phyloP scores from a whole-genome alignment of 2,113 vertebrate species.

The Eleginops maclovinus region DNA sequence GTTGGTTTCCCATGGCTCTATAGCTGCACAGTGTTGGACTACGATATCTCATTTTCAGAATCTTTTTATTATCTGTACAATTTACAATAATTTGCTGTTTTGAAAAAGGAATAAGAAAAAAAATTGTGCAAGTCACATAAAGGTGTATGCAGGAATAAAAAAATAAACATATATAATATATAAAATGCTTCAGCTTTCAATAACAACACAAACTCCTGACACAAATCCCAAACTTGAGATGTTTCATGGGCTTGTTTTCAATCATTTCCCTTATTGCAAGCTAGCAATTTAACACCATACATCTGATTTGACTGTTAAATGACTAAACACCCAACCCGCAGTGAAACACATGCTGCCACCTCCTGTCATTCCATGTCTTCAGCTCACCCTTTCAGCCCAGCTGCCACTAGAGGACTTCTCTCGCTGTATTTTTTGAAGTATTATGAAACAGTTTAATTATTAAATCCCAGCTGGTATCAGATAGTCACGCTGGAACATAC shows the following conservation, averaged over 20 bases:
- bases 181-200: constrained; percentile 18
- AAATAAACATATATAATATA: too few relatives aligned
- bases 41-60: not conserved
- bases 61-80: not conserved
- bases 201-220: not conserved
- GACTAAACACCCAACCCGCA: not conserved
- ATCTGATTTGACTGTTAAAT: not conserved
- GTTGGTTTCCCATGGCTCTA: constrained; percentile 68
- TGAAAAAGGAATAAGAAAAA: too few relatives aligned
- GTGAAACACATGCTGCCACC: constrained; percentile 1
- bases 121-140: too few relatives aligned
- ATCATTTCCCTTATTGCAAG: not conserved
- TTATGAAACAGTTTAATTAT: constrained; percentile 26
- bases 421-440: not conserved
- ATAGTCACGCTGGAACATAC: constrained; percentile 1
- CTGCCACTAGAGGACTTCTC: not conserved
- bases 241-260: not conserved
- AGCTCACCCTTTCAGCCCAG: constrained; percentile 20
- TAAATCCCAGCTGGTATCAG: constrained; percentile 41
- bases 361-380: constrained; percentile 13
- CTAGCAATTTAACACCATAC: not conserved
- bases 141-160: too few relatives aligned
- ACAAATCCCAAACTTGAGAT: too few relatives aligned
- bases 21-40: not conserved
- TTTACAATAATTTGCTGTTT: not conserved